A percentile compares a stretch with the other conserved stretches of the same genome.
Conservation (phyloP, 2,888 invertebrate genomes). For the Leptinotarsa rubiginosa region DNA sequence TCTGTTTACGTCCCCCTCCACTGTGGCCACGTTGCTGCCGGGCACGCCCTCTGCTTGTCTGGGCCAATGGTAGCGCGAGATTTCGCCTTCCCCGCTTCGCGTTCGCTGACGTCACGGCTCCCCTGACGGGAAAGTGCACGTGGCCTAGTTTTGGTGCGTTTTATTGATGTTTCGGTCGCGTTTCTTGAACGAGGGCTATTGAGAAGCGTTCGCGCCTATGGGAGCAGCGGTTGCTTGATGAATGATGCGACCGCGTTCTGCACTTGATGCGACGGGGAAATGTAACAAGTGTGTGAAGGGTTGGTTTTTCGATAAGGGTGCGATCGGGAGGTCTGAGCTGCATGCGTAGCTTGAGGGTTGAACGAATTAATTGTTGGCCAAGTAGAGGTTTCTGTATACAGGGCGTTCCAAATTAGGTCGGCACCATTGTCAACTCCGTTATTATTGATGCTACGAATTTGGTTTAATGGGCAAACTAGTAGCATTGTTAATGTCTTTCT, state of each 20-base stretch:
- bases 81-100: slow-evolving; percentile 26
- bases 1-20: slow-evolving; percentile 8
- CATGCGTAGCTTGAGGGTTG: no score
- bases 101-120: slow-evolving; percentile 34
- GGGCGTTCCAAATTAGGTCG: no score
- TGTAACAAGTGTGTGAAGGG: no score
- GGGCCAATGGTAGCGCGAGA: slow-evolving; percentile 11
- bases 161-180: slow-evolving; percentile 57
- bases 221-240: neutral
- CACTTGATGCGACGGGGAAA: no score
- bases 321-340: no score
- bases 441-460: no score
- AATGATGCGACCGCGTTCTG: neutral
- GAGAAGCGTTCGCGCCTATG: slow-evolving; percentile 10
- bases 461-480: no score
- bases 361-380: no score
- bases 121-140: slow-evolving; percentile 32
- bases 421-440: no score
- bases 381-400: no score
- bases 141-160: slow-evolving; percentile 40
- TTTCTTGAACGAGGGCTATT: slow-evolving; percentile 7
- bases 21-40: neutral
- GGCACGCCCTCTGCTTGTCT: slow-evolving; percentile 25
- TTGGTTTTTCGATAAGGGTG: no score
- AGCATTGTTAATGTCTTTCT: no score